Evolutionary conservation across 2,113 vertebrate species (phyloP).

Genomic region (Tenebrosternarchus preto): DNA sequence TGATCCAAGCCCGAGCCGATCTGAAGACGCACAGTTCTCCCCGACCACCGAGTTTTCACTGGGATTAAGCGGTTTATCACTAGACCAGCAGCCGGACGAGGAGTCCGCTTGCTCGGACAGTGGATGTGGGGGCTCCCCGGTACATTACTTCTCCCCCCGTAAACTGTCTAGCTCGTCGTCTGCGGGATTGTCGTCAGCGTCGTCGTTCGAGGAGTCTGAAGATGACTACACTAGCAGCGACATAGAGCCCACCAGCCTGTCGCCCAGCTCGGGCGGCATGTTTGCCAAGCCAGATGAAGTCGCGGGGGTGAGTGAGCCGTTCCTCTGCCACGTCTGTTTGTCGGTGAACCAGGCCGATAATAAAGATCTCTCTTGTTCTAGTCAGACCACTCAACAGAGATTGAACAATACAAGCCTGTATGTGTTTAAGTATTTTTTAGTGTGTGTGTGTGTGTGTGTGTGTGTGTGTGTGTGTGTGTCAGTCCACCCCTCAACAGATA

Average conservation of each 20-base stretch:
- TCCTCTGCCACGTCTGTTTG: too few species aligned
- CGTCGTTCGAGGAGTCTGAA: slow-evolving; percentile 88
- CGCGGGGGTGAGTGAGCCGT: slow-evolving; percentile 73
- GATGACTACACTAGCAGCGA: slow-evolving; percentile 83
- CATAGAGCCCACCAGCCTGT: slow-evolving; percentile 74
- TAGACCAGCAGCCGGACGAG: slow-evolving; percentile 67
- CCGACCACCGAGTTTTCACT: slow-evolving; percentile 28
- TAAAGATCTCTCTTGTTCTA: too few species aligned
- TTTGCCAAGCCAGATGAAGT: slow-evolving; percentile 76
- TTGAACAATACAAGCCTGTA: too few species aligned
- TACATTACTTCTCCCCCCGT: slow-evolving; percentile 66
- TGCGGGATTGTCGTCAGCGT: slow-evolving; percentile 81
- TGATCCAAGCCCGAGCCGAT: slow-evolving; percentile 68
- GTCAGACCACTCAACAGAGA: too few species aligned
- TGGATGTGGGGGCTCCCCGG: slow-evolving; percentile 74
- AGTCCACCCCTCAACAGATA: neutral
- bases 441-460: neutral
- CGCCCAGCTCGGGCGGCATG: slow-evolving; percentile 53
- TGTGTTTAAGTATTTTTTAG: neutral
- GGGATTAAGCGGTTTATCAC: slow-evolving; percentile 52
- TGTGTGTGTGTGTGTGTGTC: neutral
- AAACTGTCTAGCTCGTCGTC: slow-evolving; percentile 80
- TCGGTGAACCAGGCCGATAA: too few species aligned
- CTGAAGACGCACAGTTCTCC: slow-evolving; percentile 22
- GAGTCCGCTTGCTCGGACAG: slow-evolving; percentile 81